Evolutionary conservation across 2,113 vertebrate species (phyloP).

Genomic region (Oophaga pumilio): DNA sequence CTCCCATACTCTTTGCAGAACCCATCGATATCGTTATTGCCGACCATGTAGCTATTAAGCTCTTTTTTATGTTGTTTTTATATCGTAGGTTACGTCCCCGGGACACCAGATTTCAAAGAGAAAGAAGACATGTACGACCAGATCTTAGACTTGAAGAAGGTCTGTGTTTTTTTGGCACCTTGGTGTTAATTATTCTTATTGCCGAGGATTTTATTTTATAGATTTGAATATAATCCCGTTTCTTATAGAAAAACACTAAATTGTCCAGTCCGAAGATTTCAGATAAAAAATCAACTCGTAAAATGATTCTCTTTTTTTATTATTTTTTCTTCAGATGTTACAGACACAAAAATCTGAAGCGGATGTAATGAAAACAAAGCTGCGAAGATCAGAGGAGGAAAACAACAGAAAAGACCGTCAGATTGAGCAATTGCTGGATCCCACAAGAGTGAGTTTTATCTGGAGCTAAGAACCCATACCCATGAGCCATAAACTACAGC

Average conservation of each 20-base stretch:
- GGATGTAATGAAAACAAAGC: slow-evolving; percentile 82
- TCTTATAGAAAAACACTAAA: too few relatives aligned
- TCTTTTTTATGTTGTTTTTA: background rate
- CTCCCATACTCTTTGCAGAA: too few relatives aligned
- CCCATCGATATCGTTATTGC: background rate
- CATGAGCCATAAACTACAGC: background rate
- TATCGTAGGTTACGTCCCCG: slow-evolving; percentile 68
- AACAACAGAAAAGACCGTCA: slow-evolving; percentile 86
- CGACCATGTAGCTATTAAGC: background rate
- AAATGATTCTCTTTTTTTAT: background rate
- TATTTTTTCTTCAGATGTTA: slow-evolving; percentile 71
- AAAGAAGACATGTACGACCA: slow-evolving; percentile 95
- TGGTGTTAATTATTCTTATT: too few relatives aligned
- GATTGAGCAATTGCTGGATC: slow-evolving; percentile 87
- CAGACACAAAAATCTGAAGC: slow-evolving; percentile 83
- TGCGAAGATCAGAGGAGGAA: slow-evolving; percentile 87
- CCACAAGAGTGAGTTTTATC: slow-evolving; percentile 72
- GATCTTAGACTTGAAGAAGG: slow-evolving; percentile 92
- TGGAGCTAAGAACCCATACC: background rate
- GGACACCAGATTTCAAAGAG: slow-evolving; percentile 79
- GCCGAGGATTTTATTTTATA: background rate
- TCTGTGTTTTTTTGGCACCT: slow-evolving; percentile 59
- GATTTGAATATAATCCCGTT: background rate
- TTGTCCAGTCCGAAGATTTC: too few relatives aligned
- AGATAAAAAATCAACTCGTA: too few relatives aligned